Base-by-base conservation (phyloP, 1,140 invertebrate genomes). In the Nymphalis io region DNA sequence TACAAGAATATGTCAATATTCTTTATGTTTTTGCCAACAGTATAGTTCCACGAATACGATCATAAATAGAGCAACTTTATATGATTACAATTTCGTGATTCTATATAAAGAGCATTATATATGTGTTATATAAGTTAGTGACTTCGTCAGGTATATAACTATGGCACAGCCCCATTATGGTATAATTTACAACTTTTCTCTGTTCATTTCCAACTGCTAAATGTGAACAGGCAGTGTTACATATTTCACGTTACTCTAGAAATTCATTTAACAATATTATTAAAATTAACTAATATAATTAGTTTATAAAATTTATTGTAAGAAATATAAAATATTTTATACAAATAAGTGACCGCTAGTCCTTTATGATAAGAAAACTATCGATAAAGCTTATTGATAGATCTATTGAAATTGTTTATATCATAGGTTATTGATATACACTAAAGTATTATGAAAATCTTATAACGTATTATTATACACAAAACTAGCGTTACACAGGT, bases 1-100 rank as follows among this genome's bases (percentile, higher is more conserved):
- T 21, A 57, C 44, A 64, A 69, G 46, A 55, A 75, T 72, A 63
- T 76, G 67, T 76, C 72, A 76, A 71, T 73, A 68, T 65, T 76
- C 64, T 73, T 74, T 68, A 68, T 67, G 53, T 59, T 38, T 58
- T 64, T 75, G 67, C 68, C 68, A 53, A 27, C 68, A 58, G 57
- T 61, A 57, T 42, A 46, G 53, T 46, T 46, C 21, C 55, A 38
- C 42, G 39, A 66, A 42, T 65, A 40, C 16, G 42, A 67, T 48
- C 59, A n/a, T 46, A 59, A 67, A 67, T 59, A 46, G 57, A 23
- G 53, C 57, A 55, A 57, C 20, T 27, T 46, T 27, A 33, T 33
- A 33, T 33, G 10, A 33, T 33, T 33, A 33, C 10, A 33, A 8
- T 33, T 33, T 33, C 6, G 6, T 5, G 27, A 33, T 33, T 33